Evolutionary conservation across 2,888 invertebrate genomes (phyloP).

Genomic region (Malacosoma neustria): DNA sequence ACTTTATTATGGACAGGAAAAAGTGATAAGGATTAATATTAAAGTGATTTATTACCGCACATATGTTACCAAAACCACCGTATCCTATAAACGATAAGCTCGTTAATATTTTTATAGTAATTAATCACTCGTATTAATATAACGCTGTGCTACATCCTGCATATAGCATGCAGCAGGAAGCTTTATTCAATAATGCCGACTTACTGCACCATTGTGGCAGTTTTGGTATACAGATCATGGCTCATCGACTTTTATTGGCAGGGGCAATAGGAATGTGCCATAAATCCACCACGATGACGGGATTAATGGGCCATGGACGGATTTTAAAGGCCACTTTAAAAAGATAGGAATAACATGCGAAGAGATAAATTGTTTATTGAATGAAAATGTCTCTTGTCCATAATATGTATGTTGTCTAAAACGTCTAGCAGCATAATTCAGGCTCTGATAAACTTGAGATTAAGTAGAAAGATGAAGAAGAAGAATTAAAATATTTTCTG

Average conservation of each 20-base stretch:
- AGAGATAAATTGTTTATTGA: too few species aligned
- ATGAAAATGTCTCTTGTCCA: too few species aligned
- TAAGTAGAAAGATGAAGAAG: too few species aligned
- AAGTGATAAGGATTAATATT: neutral
- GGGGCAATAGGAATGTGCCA: constrained; percentile 35
- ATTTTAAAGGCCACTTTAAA: constrained; percentile 47
- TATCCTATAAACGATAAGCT: neutral
- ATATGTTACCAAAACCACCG: neutral
- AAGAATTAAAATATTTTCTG: too few species aligned
- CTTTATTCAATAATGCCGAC: constrained; percentile 36
- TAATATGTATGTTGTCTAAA: too few species aligned
- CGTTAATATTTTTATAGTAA: neutral
- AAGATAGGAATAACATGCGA: too few species aligned
- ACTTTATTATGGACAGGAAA: neutral
- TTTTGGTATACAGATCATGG: constrained; percentile 64
- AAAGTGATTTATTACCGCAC: neutral
- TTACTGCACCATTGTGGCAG: constrained; percentile 56
- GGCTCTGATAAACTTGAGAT: too few species aligned
- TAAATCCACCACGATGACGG: constrained; percentile 61
- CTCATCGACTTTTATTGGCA: constrained; percentile 64
- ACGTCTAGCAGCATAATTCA: too few species aligned
- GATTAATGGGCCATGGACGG: constrained; percentile 53
- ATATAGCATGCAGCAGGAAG: constrained; percentile 27
- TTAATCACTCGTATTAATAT: neutral
- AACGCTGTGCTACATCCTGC: constrained; percentile 8